Percentiles rank a stretch among this genome's conserved stretches.
Evolutionary conservation across 2,797 vertebrate species (phyloP).

Genomic region (Takifugu ocellatus): DNA sequence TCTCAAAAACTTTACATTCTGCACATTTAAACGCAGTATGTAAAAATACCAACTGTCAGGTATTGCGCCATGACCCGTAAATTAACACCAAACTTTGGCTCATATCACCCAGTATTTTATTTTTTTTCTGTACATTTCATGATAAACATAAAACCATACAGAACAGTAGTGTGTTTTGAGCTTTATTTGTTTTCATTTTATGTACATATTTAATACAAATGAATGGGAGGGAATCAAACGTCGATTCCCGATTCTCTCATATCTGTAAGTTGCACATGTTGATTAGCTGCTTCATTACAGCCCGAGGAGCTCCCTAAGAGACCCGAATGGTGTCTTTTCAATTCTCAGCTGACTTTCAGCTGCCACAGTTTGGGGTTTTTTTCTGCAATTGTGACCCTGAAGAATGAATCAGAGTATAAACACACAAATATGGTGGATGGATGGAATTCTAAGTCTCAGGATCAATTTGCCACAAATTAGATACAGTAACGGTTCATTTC

Average conservation of each 20-base stretch:
- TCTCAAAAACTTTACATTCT: too few species aligned
- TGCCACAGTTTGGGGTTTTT: slow-evolving; percentile 24
- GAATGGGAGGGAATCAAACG: too few species aligned
- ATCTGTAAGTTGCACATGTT: neutral
- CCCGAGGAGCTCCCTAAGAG: slow-evolving; percentile 14
- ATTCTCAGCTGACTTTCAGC: slow-evolving; percentile 15
- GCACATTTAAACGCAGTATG: too few species aligned
- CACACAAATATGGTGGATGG: slow-evolving; percentile 51
- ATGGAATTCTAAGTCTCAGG: slow-evolving; percentile 57
- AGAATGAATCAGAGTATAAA: slow-evolving; percentile 50
- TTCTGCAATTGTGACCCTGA: slow-evolving; percentile 39
- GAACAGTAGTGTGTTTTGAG: too few species aligned
- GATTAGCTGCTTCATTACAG: neutral
- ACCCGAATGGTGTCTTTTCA: slow-evolving; percentile 18
- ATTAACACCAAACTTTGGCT: too few species aligned
- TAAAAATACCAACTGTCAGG: too few species aligned
- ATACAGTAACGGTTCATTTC: slow-evolving; percentile 72
- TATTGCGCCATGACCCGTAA: too few species aligned
- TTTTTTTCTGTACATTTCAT: too few species aligned
- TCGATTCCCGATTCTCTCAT: neutral
- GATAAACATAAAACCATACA: too few species aligned
- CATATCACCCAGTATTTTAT: too few species aligned
- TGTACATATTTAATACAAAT: too few species aligned
- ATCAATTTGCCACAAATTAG: slow-evolving; percentile 74
- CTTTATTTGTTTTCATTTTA: too few species aligned